Conservation (phyloP, 2,797 vertebrate species). For the Apogon talboti region DNA sequence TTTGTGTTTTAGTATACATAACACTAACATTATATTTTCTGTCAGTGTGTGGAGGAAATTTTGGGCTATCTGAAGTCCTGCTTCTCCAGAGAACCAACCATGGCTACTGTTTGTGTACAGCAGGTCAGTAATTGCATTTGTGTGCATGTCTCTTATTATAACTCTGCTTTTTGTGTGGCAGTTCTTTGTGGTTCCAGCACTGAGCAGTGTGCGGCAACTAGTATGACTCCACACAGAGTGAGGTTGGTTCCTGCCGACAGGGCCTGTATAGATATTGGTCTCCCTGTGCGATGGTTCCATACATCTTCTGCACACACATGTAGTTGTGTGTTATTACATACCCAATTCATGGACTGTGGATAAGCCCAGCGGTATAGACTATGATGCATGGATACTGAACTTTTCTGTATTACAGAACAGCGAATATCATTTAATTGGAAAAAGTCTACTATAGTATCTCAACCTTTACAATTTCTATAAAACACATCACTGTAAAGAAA, state of each 20-base stretch:
- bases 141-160: neutral
- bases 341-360: neutral
- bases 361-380: neutral
- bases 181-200: conserved; percentile 67
- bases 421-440: neutral
- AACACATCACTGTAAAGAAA: neutral
- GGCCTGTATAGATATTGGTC: conserved; percentile 73
- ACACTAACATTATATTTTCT: neutral
- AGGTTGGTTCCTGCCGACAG: conserved; percentile 83
- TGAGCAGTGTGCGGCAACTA: conserved; percentile 72
- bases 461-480: neutral
- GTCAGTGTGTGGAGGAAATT: conserved; percentile 96
- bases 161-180: conserved; percentile 52
- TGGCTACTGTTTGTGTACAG: conserved; percentile 97
- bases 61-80: conserved; percentile 95
- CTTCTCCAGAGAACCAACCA: conserved; percentile 94
- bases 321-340: neutral
- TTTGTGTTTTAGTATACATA: too few species aligned
- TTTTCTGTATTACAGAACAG: neutral
- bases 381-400: neutral
- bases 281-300: conserved; percentile 83
- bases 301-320: conserved; percentile 48
- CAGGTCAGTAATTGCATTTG: conserved; percentile 84
- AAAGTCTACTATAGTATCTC: neutral
- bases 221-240: conserved; percentile 71